phyloP scores from a whole-genome alignment of 2,797 vertebrate genomes.

The Astyanax mexicanus region DNA sequence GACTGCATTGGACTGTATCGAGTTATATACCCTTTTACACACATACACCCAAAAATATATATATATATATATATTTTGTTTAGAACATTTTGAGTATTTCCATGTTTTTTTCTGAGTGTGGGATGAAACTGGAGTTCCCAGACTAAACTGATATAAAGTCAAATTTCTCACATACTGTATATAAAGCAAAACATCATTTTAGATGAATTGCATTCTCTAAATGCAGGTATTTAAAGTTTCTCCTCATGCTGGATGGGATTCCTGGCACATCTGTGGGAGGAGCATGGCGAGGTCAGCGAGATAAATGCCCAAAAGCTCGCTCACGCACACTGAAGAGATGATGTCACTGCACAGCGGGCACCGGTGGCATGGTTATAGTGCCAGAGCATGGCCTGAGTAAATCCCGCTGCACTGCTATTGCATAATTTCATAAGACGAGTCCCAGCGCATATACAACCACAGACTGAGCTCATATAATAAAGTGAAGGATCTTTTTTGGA shows the following conservation, averaged over 20 bases:
- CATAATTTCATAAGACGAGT: conserved; percentile 52
- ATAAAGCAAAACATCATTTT: no score
- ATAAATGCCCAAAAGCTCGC: not conserved
- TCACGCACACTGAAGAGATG: not conserved
- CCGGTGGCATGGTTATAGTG: conserved; percentile 35
- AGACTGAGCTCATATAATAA: conserved; percentile 42
- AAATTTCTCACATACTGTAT: no score
- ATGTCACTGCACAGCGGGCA: conserved; percentile 20
- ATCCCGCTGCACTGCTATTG: conserved; percentile 44
- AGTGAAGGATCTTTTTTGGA: not conserved
- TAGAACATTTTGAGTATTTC: no score
- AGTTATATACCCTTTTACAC: no score
- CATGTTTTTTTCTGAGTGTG: no score
- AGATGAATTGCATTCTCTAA: no score
- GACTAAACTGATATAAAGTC: no score
- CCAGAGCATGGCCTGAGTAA: conserved; percentile 12
- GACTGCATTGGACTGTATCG: no score
- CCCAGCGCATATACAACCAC: conserved; percentile 33
- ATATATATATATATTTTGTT: no score
- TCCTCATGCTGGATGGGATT: not conserved
- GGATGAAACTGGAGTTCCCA: no score
- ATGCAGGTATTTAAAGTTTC: not conserved
- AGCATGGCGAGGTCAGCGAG: not conserved
- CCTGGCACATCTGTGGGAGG: not conserved
- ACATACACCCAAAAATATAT: no score